Evolutionary conservation across 1,140 invertebrate genomes (phyloP), one percentile per base, ranked within the genome.

Genomic region (Drosophila serrata): DNA sequence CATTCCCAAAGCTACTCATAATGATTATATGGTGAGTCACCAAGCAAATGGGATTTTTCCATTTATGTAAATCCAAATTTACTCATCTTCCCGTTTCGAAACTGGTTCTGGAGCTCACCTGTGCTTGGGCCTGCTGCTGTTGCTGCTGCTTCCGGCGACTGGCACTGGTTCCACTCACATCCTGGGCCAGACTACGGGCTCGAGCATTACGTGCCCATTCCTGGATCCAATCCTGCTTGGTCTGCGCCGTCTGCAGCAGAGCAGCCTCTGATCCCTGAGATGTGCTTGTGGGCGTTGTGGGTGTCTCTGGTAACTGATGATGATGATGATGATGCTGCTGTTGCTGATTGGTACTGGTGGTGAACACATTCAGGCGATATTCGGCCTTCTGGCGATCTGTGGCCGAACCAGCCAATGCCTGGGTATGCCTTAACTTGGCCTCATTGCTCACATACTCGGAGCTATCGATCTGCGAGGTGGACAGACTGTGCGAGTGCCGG

Each of bases 381-480:
- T 91, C 92, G 2, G 92, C 91, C 65, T 93, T 93, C 48, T 93
- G 92, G 46, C 82, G 87, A 76, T 93, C 92, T 0, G 92, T 93
- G 49, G 82, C 91, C 9, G 82, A 73, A 13, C 82, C 90, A 1
- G 85, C 55, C 53, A 87, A 40, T 4, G 84, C 82, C 19, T 82
- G 78, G 11, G 81, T 81, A 48, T 80, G 75, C 19, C 86, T 69
- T 27, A 92, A 15, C 58, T 92, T 92, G 31, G 81, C 82, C 76
- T 92, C 91, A 53, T 92, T 92, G 68, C 90, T 92, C 8, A 95
- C 92, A 53, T 94, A 95, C 80, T 95, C 94, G 0, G 94, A 94
- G 65, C 93, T 93, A 59, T 95, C 94, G 42, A 94, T 94, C 63
- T 94, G 94, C 1, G 94, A 94, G 82, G 95, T 95, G 3, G 94